A percentile compares a stretch with the other conserved stretches of the same genome.
phyloP scores from a whole-genome alignment of 1,140 invertebrate genomes.

The Bombus ignitus region DNA sequence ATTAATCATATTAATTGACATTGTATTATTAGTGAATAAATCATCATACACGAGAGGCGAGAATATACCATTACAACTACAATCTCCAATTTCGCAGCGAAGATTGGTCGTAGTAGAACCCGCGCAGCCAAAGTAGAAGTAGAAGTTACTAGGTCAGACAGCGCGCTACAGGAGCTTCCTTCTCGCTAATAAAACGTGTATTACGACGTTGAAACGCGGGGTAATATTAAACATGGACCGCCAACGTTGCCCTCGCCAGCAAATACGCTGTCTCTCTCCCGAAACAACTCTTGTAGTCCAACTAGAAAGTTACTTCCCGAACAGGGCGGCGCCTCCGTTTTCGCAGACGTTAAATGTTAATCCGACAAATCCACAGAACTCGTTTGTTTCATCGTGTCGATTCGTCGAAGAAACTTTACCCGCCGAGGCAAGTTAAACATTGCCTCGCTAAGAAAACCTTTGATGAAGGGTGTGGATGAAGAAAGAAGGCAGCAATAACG shows the following conservation, averaged over 20 bases:
- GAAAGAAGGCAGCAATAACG: background rate
- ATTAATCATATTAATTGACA: background rate
- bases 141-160: constrained; percentile 10
- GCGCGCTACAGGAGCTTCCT: background rate
- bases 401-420: background rate
- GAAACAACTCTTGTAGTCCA: constrained; percentile 14
- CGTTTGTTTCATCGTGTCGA: background rate
- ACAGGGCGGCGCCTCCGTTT: background rate
- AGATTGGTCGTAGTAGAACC: background rate
- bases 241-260: background rate
- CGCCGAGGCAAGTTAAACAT: background rate
- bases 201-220: constrained; percentile 21
- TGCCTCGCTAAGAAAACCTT: background rate
- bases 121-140: background rate
- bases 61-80: background rate
- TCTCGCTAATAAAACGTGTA: constrained; percentile 20
- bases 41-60: background rate
- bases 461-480: background rate
- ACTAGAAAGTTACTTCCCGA: constrained; percentile 6
- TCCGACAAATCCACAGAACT: background rate
- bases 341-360: constrained; percentile 12
- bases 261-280: background rate
- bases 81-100: background rate
- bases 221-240: constrained; percentile 21
- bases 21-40: background rate